Evolutionary conservation across 2,113 vertebrate species (phyloP), one percentile per base, ranked within the genome.

Genomic region (Thunnus maccoyii): DNA sequence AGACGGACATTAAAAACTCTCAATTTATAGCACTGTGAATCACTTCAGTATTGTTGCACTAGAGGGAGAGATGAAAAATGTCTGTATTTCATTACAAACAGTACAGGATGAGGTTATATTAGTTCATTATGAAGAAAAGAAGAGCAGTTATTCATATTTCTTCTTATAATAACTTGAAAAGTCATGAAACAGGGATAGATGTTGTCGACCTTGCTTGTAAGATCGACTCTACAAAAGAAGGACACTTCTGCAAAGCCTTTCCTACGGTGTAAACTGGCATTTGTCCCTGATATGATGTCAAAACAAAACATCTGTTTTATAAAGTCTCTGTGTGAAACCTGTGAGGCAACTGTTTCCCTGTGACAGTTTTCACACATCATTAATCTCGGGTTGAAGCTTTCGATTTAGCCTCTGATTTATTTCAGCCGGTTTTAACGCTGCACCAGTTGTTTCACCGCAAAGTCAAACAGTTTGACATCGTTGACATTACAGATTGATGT

Each of bases 401-500:
- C 54, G 17, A 22, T 55, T 55, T 5, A 20, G 54, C 54, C 16
- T 41, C 44, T 55, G 18, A 64, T 72, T 63, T 72, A 18, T 54
- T 78, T 60, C 4, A 60, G n/a, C 12, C 18, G n/a, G 18, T 62
- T 50, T 51, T 54, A 18, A 5, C 54, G 20, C 27, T 30, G n/a
- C 54, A 22, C 15, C 9, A n/a, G 20, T 47, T 55, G 11, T 60
- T 66, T 25, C 36, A n/a, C 48, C 4, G 52, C 63, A 65, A 57
- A 72, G 57, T 54, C 72, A 22, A 17, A 54, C 54, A 54, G 47
- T 70, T 69, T 22, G 58, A 57, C 54, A 27, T n/a, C 25, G 77
- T 16, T 73, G 56, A 78, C 62, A 51, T 47, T 16, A 51, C 16
- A 27, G 18, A 70, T 80, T 61, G 76, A 84, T 80, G 57, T 20